Percentiles rank a stretch among this genome's conserved stretches.
These are phyloP conservation scores for Dryomyza anilis DNA, from an alignment of 2,888 invertebrate species.

Conservation along the genomic window DNA sequence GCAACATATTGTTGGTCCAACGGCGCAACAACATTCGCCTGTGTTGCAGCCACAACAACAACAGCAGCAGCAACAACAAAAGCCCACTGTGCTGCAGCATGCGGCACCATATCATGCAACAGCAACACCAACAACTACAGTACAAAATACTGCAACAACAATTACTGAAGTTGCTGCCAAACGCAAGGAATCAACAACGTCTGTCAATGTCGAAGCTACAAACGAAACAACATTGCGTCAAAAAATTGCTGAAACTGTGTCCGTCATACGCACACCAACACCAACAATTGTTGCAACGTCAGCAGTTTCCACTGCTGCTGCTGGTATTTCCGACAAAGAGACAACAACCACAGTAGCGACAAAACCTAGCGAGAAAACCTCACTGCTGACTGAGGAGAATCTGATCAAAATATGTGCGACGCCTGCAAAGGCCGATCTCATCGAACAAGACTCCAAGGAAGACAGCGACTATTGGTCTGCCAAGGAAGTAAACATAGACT, in stretches of 20 bases:
- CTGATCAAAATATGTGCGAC: conserved; percentile 55
- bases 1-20: conserved; percentile 45
- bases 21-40: conserved; percentile 26
- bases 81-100: too few species aligned
- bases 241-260: conserved; percentile 33
- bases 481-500: conserved; percentile 79
- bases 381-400: conserved; percentile 54
- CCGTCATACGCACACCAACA: conserved; percentile 38
- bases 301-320: conserved; percentile 9
- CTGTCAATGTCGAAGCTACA: conserved; percentile 1
- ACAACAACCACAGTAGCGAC: conserved; percentile 39
- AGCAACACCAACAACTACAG: conserved; percentile 26
- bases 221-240: background rate
- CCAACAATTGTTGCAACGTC: too few species aligned
- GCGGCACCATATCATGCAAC: conserved; percentile 29
- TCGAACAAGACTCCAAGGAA: conserved; percentile 67
- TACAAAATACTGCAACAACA: conserved; percentile 32
- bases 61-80: conserved; percentile 37
- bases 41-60: conserved; percentile 25
- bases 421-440: conserved; percentile 53
- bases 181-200: conserved; percentile 24
- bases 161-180: too few species aligned
- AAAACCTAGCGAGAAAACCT: too few species aligned
- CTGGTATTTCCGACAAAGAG: conserved; percentile 42
- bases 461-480: conserved; percentile 80